phyloP scores from a whole-genome alignment of 2,797 vertebrate genomes.

The Sebastes jordani region DNA sequence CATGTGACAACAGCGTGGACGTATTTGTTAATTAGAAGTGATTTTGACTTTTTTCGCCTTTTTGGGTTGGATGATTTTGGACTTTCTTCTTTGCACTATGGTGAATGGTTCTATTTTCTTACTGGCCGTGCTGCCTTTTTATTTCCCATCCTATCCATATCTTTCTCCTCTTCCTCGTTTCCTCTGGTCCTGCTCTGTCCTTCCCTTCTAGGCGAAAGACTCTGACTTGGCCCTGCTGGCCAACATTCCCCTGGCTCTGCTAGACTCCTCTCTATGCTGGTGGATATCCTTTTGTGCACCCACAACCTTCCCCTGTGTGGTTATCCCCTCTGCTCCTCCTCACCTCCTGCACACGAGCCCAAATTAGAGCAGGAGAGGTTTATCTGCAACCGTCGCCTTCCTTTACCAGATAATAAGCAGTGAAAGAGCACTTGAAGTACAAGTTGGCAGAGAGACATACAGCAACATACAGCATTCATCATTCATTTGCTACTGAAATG shows the following conservation, averaged over 20 bases:
- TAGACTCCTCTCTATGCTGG: constrained; percentile 92
- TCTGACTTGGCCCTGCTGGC: constrained; percentile 90
- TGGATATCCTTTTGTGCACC: constrained; percentile 90
- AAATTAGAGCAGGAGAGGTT: constrained; percentile 10
- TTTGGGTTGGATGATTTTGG: constrained; percentile 3
- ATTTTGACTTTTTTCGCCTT: not conserved
- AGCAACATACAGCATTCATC: not conserved
- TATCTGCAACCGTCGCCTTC: not conserved
- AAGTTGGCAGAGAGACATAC: not conserved
- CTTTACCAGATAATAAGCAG: not conserved
- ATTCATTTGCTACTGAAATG: not conserved
- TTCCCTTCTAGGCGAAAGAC: constrained; percentile 84
- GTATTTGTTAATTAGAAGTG: not conserved
- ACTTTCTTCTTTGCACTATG: constrained; percentile 24
- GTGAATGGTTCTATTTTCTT: constrained; percentile 36
- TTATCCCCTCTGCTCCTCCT: constrained; percentile 36
- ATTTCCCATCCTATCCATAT: constrained; percentile 13
- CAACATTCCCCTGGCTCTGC: constrained; percentile 90
- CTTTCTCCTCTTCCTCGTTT: constrained; percentile 35
- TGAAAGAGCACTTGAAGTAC: not conserved
- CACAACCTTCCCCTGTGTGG: constrained; percentile 44
- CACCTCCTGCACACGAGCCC: constrained; percentile 13
- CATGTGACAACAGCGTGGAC: not conserved
- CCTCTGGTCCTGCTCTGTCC: constrained; percentile 44
- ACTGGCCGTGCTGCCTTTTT: constrained; percentile 24